phyloP scores from a whole-genome alignment of 1,140 invertebrate species.

The Zaprionus gabonicus region DNA sequence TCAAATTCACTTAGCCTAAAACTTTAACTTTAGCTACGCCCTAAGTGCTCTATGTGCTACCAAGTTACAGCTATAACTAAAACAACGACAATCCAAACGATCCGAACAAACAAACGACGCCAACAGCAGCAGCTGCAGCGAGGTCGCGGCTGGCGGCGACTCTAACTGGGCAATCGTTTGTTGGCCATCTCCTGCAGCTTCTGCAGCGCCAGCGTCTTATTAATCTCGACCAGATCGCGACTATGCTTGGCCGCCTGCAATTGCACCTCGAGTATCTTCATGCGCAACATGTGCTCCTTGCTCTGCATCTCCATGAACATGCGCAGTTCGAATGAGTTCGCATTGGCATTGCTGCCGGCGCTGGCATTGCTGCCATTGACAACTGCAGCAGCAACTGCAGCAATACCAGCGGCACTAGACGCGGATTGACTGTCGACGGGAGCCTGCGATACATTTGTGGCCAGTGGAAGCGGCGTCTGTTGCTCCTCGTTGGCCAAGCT shows the following conservation, averaged over 20 bases:
- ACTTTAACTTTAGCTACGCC: slow-evolving; percentile 60
- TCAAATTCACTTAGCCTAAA: slow-evolving; percentile 35
- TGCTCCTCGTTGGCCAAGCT: slow-evolving; percentile 63
- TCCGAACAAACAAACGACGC: slow-evolving; percentile 32
- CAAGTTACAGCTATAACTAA: slow-evolving; percentile 65
- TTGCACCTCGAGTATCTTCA: slow-evolving; percentile 83
- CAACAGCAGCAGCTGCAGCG: slow-evolving; percentile 5
- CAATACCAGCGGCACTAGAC: slow-evolving; percentile 50
- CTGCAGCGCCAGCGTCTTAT: slow-evolving; percentile 82
- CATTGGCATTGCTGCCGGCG: slow-evolving; percentile 9
- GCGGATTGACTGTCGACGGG: slow-evolving; percentile 49
- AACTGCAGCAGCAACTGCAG: slow-evolving; percentile 22
- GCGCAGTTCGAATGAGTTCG: slow-evolving; percentile 67
- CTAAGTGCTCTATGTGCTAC: slow-evolving; percentile 45
- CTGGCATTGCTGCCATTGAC: background rate
- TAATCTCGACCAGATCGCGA: slow-evolving; percentile 83
- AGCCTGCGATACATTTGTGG: slow-evolving; percentile 17
- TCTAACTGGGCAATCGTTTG: slow-evolving; percentile 78
- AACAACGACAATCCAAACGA: slow-evolving; percentile 48
- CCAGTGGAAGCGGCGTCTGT: slow-evolving; percentile 18
- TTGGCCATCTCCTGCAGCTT: slow-evolving; percentile 79
- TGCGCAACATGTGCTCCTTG: slow-evolving; percentile 84
- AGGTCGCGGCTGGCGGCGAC: background rate
- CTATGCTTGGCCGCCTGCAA: slow-evolving; percentile 83
- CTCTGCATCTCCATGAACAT: slow-evolving; percentile 83